phyloP scores from a whole-genome alignment of 1,140 invertebrate genomes.

The Drosophila erecta region DNA sequence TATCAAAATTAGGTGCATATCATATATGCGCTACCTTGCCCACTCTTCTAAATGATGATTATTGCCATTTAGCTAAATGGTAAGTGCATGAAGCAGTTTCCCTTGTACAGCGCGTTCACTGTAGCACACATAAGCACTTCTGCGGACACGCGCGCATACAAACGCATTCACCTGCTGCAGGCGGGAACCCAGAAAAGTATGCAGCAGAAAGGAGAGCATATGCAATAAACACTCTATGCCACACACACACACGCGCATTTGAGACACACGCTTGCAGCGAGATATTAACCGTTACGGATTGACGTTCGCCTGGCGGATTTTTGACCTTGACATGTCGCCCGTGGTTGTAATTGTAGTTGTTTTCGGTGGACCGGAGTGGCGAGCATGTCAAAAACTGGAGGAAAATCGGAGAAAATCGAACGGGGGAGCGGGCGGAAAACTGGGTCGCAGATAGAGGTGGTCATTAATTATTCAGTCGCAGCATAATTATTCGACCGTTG shows the following conservation, averaged over 20 bases:
- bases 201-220: conserved; percentile 29
- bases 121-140: background rate
- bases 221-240: conserved; percentile 53
- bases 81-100: background rate
- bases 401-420: conserved; percentile 24
- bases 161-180: conserved; percentile 22
- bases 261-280: conserved; percentile 18
- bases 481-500: conserved; percentile 42
- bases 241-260: conserved; percentile 5
- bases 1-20: too few relatives aligned
- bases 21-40: too few relatives aligned
- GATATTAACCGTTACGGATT: conserved; percentile 48
- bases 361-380: conserved; percentile 21
- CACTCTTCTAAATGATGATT: too few relatives aligned
- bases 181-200: conserved; percentile 55
- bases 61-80: too few relatives aligned
- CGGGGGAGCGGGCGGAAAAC: conserved; percentile 9
- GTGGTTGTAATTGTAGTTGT: conserved; percentile 25
- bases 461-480: conserved; percentile 49
- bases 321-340: conserved; percentile 63
- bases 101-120: background rate
- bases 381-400: conserved; percentile 2
- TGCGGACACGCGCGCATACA: background rate
- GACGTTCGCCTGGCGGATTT: conserved; percentile 45
- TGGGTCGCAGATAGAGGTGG: conserved; percentile 41